Conservation (phyloP, 1,140 invertebrate genomes). For the Drosophila busckii region DNA sequence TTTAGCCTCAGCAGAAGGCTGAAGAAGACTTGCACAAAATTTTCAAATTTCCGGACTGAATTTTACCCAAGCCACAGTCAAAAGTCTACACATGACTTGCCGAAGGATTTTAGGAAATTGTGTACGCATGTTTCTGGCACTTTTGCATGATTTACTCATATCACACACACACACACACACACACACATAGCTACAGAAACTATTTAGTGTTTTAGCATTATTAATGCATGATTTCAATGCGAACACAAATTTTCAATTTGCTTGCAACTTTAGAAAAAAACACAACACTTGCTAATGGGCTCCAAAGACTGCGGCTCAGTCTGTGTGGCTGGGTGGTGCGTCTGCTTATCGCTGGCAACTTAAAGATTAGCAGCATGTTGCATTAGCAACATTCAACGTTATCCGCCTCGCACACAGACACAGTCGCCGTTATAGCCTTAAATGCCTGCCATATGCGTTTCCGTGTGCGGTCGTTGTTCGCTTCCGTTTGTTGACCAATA, state of each 20-base stretch:
- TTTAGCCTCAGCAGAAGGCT: neutral
- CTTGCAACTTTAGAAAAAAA: constrained; percentile 25
- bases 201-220: constrained; percentile 62
- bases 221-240: constrained; percentile 62
- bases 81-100: constrained; percentile 24
- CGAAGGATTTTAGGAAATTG: constrained; percentile 59
- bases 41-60: constrained; percentile 70
- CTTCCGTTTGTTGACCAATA: constrained; percentile 24
- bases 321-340: too few relatives aligned
- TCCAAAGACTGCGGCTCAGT: neutral
- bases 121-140: constrained; percentile 71
- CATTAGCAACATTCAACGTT: constrained; percentile 24
- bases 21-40: constrained; percentile 48
- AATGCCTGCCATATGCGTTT: constrained; percentile 29
- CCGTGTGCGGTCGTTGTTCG: constrained; percentile 14
- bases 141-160: constrained; percentile 39
- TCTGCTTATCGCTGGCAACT: too few relatives aligned
- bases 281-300: too few relatives aligned
- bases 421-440: constrained; percentile 2
- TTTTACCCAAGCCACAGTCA: constrained; percentile 12
- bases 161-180: too few relatives aligned
- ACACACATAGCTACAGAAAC: too few relatives aligned
- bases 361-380: constrained; percentile 29
- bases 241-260: constrained; percentile 72
- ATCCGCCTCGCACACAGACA: constrained; percentile 20